These are phyloP conservation scores for Drosophila equinoxialis DNA, from an alignment of 1,140 invertebrate genomes.

Conservation along the genomic window DNA sequence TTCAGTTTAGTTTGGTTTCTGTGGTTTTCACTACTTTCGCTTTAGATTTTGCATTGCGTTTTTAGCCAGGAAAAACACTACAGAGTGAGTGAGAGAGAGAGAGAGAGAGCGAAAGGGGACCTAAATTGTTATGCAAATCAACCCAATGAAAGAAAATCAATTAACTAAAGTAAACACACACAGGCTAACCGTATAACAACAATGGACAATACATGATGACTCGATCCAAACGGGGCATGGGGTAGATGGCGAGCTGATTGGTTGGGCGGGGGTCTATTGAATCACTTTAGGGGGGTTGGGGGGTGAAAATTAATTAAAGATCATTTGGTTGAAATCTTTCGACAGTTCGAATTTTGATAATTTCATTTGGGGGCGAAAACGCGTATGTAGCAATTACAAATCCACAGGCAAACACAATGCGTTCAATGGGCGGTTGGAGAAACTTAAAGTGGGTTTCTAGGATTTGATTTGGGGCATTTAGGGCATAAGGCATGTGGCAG, in stretches of 20 bases:
- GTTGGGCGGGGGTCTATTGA: not conserved
- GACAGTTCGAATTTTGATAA: slow-evolving; percentile 31
- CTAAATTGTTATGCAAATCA: slow-evolving; percentile 72
- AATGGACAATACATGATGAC: slow-evolving; percentile 37
- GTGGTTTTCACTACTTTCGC: slow-evolving; percentile 35
- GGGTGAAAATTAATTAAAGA: slow-evolving; percentile 72
- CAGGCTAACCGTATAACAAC: slow-evolving; percentile 32
- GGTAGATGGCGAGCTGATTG: not conserved
- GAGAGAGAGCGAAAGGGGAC: not conserved
- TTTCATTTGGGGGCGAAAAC: slow-evolving; percentile 13
- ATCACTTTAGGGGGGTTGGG: slow-evolving; percentile 26
- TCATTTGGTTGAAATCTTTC: slow-evolving; percentile 67
- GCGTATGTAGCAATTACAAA: slow-evolving; percentile 58
- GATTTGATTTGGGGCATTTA: slow-evolving; percentile 35
- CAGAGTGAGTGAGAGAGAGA: not conserved
- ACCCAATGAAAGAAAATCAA: slow-evolving; percentile 78
- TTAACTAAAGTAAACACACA: slow-evolving; percentile 73
- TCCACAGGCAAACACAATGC: slow-evolving; percentile 29
- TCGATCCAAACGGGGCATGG: too few species aligned
- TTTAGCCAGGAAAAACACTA: slow-evolving; percentile 3
- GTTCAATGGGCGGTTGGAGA: not conserved
- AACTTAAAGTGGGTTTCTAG: slow-evolving; percentile 23
- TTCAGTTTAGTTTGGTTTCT: slow-evolving; percentile 31
- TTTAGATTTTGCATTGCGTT: slow-evolving; percentile 44
- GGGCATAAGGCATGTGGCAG: slow-evolving; percentile 34